Evolutionary conservation across 2,113 vertebrate species (phyloP).

Genomic region (Dasyprocta punctata): DNA sequence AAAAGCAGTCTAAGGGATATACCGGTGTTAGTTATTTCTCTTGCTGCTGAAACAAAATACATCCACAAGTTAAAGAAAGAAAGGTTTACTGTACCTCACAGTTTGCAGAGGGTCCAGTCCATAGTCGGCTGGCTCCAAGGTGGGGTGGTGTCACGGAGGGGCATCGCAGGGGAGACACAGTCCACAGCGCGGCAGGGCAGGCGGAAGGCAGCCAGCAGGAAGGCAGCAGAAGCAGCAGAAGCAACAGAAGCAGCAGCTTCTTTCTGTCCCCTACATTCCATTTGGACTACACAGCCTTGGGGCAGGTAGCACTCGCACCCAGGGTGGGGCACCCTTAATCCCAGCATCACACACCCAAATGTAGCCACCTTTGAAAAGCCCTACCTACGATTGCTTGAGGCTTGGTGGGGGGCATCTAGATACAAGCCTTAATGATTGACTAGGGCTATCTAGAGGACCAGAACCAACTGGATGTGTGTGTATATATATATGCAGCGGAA

Average conservation of each 20-base stretch:
- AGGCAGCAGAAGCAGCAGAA: too few relatives aligned
- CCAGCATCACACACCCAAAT: background rate
- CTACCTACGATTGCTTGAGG: background rate
- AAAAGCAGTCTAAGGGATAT: too few relatives aligned
- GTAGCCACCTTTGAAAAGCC: background rate
- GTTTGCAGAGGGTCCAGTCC: background rate
- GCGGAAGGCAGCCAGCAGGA: background rate
- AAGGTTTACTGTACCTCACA: background rate
- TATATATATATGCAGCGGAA: background rate
- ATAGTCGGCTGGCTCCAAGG: background rate
- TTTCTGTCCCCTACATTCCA: background rate
- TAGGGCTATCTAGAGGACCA: background rate
- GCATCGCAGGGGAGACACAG: too few relatives aligned
- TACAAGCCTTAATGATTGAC: too few relatives aligned
- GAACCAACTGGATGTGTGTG: background rate
- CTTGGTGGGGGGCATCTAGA: background rate
- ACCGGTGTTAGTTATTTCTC: background rate
- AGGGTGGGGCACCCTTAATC: background rate
- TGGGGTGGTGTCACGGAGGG: background rate
- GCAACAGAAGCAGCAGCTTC: background rate
- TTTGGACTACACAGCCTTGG: background rate
- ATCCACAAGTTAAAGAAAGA: background rate
- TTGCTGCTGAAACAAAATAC: background rate
- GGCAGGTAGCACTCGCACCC: background rate
- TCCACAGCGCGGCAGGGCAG: background rate